Evolutionary conservation across 2,113 vertebrate genomes (phyloP).

Genomic region (Aix galericulata): DNA sequence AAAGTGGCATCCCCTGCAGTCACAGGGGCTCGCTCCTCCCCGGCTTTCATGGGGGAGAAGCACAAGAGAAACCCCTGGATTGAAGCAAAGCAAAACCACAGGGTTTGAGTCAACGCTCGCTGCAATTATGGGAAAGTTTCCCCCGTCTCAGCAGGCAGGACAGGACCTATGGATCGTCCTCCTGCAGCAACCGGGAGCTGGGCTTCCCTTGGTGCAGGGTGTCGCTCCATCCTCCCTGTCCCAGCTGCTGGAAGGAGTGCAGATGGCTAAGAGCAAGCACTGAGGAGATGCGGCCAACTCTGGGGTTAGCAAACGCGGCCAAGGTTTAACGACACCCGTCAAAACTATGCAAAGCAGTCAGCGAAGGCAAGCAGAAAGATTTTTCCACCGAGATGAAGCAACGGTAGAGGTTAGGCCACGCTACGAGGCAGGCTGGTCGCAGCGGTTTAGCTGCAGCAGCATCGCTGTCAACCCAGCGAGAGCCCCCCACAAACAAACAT

Average conservation of each 20-base stretch:
- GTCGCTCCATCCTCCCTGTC: not conserved
- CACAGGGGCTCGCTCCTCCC: not conserved
- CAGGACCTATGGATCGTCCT: accelerated
- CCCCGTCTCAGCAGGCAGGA: not conserved
- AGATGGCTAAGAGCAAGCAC: not conserved
- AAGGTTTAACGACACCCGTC: accelerated
- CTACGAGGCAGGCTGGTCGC: accelerated
- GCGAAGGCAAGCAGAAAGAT: not conserved
- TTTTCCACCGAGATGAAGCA: not conserved
- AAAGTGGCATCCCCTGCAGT: constrained; percentile 25
- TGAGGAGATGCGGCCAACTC: not conserved
- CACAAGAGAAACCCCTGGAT: not conserved
- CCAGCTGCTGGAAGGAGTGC: not conserved
- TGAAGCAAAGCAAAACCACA: constrained; percentile 9
- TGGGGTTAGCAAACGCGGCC: not conserved
- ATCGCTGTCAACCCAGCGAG: not conserved
- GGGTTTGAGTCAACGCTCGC: not conserved
- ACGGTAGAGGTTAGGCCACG: not conserved
- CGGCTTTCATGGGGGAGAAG: not conserved
- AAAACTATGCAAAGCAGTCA: not conserved
- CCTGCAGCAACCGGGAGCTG: not conserved
- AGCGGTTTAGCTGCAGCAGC: not conserved
- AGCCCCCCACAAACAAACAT: not conserved
- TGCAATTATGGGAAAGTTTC: not conserved
- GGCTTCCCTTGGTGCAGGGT: not conserved